Evolutionary conservation across 2,113 vertebrate genomes (phyloP).

Genomic region (Arenaria interpres): DNA sequence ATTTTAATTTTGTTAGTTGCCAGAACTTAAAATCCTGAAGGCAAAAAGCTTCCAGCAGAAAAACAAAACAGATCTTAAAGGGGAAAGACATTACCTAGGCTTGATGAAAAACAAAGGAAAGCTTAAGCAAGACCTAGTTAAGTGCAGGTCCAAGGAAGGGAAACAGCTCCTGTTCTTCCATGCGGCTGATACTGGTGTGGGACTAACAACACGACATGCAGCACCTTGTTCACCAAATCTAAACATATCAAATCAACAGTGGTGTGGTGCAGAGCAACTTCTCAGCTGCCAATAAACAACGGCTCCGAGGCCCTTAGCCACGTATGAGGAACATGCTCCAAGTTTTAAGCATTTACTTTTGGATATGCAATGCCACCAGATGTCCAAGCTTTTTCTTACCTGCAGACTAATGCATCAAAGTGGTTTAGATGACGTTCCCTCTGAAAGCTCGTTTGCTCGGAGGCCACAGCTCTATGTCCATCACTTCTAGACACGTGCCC

Average conservation of each 20-base stretch:
- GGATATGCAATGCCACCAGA: neutral
- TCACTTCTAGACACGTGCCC: neutral
- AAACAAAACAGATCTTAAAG: conserved; percentile 26
- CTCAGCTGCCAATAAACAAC: neutral
- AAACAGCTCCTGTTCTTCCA: neutral
- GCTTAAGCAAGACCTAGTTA: neutral
- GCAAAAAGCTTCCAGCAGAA: conserved; percentile 44
- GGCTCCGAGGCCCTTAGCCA: fast-evolving
- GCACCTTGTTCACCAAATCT: neutral
- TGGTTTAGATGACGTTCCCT: neutral
- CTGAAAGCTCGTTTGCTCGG: neutral
- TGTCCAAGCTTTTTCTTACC: neutral
- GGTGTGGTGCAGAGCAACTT: fast-evolving
- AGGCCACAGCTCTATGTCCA: neutral
- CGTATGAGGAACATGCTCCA: neutral
- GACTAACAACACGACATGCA: neutral
- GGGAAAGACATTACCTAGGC: neutral
- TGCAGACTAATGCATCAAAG: neutral
- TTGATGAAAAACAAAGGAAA: neutral
- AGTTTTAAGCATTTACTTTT: neutral
- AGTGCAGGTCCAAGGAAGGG: neutral
- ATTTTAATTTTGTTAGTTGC: conserved; percentile 68
- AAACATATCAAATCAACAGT: neutral
- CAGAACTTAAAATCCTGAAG: conserved; percentile 58
- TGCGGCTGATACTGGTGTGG: fast-evolving